Evolutionary conservation across 2,888 invertebrate genomes (phyloP).

Genomic region (Alitta virens): DNA sequence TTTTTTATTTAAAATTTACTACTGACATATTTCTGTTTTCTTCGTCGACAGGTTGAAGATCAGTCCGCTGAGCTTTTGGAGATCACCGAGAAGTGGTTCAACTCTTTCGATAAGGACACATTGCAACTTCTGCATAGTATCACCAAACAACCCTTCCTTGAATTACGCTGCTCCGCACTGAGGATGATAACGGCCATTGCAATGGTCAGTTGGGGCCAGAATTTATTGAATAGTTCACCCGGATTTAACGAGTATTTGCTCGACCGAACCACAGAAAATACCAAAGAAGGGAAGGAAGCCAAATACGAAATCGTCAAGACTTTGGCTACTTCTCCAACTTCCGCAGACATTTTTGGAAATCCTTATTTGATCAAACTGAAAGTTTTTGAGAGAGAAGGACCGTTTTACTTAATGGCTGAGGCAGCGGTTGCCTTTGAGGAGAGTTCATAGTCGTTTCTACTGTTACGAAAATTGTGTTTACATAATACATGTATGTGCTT

Average conservation of each 20-base stretch:
- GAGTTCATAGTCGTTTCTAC: conserved; percentile 18
- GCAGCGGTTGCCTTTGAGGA: conserved; percentile 77
- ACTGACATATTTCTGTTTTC: no score
- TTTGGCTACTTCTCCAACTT: conserved; percentile 51
- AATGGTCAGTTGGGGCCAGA: conserved; percentile 77
- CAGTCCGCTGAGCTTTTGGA: conserved; percentile 59
- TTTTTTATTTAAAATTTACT: no score
- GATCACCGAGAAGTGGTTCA: conserved; percentile 66
- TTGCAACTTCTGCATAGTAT: conserved; percentile 66
- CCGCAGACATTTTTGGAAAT: conserved; percentile 63
- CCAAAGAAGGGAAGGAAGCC: conserved; percentile 71
- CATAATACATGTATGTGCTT: no score
- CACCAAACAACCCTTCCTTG: conserved; percentile 77
- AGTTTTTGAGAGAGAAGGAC: conserved; percentile 74
- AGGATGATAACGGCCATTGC: conserved; percentile 67
- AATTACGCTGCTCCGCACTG: conserved; percentile 70
- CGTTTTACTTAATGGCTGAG: conserved; percentile 70
- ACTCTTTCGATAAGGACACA: conserved; percentile 60
- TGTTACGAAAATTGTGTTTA: neutral
- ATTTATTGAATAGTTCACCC: conserved; percentile 69
- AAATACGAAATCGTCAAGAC: conserved; percentile 70
- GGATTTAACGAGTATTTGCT: conserved; percentile 78
- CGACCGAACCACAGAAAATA: conserved; percentile 70
- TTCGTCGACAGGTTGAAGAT: conserved; percentile 55
- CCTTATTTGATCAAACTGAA: conserved; percentile 66